These are phyloP conservation scores for Cliona cf. orientalis DNA, from an alignment of 37 sponge, comb jelly and placozoan species.

Conservation along the genomic window DNA sequence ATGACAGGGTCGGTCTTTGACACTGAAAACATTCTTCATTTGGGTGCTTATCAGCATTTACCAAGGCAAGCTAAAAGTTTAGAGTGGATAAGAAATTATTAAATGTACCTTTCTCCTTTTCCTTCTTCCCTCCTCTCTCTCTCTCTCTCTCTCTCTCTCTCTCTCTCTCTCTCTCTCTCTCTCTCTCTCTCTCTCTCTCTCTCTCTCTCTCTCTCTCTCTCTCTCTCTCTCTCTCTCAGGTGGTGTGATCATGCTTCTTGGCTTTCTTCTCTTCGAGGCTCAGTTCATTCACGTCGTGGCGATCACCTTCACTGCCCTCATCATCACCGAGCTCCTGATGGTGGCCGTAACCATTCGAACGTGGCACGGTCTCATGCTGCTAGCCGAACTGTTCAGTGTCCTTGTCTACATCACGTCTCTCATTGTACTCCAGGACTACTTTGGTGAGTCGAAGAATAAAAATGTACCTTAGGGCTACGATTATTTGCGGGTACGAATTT, in stretches of 20 bases:
- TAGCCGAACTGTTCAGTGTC: slow-evolving; percentile 78
- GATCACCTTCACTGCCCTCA: slow-evolving; percentile 93
- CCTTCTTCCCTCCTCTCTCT: background rate
- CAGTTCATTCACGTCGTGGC: slow-evolving; percentile 91
- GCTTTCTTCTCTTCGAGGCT: slow-evolving; percentile 76
- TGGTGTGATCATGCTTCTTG: slow-evolving; percentile 81
- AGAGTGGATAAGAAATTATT: background rate
- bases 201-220: background rate
- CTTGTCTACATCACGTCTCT: slow-evolving; percentile 82
- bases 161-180: background rate
- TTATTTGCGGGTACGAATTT: too few relatives aligned
- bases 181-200: background rate
- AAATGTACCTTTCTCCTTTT: background rate
- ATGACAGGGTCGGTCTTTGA: slow-evolving; percentile 78
- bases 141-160: background rate
- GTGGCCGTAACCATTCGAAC: slow-evolving; percentile 92
- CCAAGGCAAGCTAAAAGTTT: slow-evolving; percentile 69
- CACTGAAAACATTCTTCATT: slow-evolving; percentile 92
- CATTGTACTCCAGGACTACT: slow-evolving; percentile 77
- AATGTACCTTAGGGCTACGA: too few relatives aligned
- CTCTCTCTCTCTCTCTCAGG: slow-evolving; percentile 25
- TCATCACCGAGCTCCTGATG: slow-evolving; percentile 94
- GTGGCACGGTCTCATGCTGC: slow-evolving; percentile 93
- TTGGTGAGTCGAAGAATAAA: slow-evolving; percentile 68
- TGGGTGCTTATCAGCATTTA: slow-evolving; percentile 93